phyloP scores from a whole-genome alignment of 2,888 invertebrate genomes.

The Agrochola lota region DNA sequence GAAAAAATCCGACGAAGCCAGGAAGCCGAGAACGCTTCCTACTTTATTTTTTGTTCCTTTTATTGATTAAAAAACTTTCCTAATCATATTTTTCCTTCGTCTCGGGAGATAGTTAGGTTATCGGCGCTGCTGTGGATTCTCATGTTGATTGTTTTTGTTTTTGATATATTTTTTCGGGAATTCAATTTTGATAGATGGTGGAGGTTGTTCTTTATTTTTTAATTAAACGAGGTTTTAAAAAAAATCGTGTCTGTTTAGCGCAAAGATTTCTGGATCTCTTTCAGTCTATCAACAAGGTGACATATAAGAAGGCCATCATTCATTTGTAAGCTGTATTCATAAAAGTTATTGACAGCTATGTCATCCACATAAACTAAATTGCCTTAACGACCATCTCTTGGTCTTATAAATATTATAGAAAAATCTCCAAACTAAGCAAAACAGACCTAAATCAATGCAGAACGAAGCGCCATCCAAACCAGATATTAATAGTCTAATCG shows the following conservation, averaged over 20 bases:
- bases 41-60: conserved; percentile 75
- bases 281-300: background rate
- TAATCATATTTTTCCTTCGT: conserved; percentile 82
- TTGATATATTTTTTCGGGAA: conserved; percentile 34
- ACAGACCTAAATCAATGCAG: conserved; percentile 57
- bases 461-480: conserved; percentile 57
- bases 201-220: background rate
- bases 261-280: background rate
- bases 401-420: background rate
- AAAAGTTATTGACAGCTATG: background rate
- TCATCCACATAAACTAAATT: background rate
- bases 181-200: conserved; percentile 40
- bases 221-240: background rate
- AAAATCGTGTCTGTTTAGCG: background rate
- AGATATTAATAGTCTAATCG: conserved; percentile 66
- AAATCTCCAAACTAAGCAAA: conserved; percentile 22
- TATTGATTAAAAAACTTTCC: conserved; percentile 88
- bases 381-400: background rate
- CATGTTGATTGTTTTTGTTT: conserved; percentile 65
- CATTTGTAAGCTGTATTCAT: background rate
- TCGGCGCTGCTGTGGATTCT: conserved; percentile 67
- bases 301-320: background rate
- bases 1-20: conserved; percentile 73
- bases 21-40: conserved; percentile 67
- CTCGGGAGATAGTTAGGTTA: conserved; percentile 70